phyloP scores from a whole-genome alignment of 2,797 vertebrate species.

The Gallinago solitaria region DNA sequence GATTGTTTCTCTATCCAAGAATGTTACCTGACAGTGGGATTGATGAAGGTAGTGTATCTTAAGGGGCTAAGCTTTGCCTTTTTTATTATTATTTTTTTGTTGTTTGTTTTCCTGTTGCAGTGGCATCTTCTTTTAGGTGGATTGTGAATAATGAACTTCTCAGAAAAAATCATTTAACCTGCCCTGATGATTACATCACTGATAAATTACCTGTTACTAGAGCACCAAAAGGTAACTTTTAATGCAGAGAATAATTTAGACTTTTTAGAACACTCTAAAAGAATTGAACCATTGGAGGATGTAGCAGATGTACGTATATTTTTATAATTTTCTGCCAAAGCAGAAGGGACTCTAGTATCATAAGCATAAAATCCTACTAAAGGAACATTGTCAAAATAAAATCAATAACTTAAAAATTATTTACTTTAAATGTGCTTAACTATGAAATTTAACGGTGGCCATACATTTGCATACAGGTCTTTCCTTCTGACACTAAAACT shows the following conservation, averaged over 20 bases:
- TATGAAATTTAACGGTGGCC: neutral
- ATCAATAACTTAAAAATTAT: neutral
- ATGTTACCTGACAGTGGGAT: neutral
- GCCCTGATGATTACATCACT: constrained; percentile 84
- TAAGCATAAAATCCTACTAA: neutral
- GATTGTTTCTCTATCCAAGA: neutral
- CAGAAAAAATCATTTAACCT: constrained; percentile 82
- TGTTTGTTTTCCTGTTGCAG: constrained; percentile 63
- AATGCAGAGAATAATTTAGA: neutral
- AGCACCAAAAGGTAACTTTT: constrained; percentile 82
- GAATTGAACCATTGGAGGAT: neutral
- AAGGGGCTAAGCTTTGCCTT: neutral
- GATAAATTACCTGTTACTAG: constrained; percentile 51
- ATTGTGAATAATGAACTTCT: constrained; percentile 86
- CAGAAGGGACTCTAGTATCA: neutral
- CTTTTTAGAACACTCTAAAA: neutral
- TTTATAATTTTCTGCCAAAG: neutral
- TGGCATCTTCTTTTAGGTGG: constrained; percentile 81
- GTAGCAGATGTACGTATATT: neutral
- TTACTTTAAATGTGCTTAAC: neutral
- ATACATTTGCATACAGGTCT: neutral
- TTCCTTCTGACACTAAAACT: neutral
- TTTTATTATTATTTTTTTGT: neutral
- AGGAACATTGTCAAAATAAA: neutral
- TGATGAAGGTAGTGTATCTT: neutral